These are phyloP conservation scores for Helogale parvula DNA, from an alignment of 2,113 vertebrate genomes.

Conservation along the genomic window DNA sequence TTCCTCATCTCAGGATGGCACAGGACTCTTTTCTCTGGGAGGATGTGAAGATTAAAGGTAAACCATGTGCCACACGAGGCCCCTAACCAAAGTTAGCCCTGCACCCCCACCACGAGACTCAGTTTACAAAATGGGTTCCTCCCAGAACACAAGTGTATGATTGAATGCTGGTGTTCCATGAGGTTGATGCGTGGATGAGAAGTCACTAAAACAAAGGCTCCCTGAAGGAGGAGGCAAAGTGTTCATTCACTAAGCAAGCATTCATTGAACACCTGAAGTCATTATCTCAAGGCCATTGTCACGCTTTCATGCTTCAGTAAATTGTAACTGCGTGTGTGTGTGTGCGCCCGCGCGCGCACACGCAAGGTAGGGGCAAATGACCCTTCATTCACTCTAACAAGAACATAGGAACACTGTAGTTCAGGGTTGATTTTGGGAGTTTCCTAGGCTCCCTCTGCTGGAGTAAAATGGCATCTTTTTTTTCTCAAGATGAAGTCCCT, in stretches of 20 bases:
- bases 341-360: too few relatives aligned
- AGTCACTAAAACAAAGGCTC: background rate
- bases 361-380: background rate
- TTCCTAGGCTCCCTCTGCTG: constrained; percentile 86
- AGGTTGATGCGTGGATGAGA: background rate
- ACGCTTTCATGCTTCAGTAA: constrained; percentile 36
- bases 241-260: constrained; percentile 2
- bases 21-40: background rate
- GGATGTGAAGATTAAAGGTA: background rate
- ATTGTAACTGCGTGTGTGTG: background rate
- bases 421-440: constrained; percentile 50
- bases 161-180: background rate
- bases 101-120: background rate
- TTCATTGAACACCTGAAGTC: background rate
- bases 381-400: constrained; percentile 38
- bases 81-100: background rate
- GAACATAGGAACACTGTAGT: background rate
- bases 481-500: constrained; percentile 5
- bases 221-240: background rate
- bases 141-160: background rate
- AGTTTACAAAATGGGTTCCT: background rate
- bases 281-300: constrained; percentile 53
- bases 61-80: background rate
- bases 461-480: constrained; percentile 54
- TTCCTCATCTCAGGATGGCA: background rate